Evolutionary conservation across 2,797 vertebrate genomes (phyloP).

Genomic region (Dendrocincla fuliginosa): DNA sequence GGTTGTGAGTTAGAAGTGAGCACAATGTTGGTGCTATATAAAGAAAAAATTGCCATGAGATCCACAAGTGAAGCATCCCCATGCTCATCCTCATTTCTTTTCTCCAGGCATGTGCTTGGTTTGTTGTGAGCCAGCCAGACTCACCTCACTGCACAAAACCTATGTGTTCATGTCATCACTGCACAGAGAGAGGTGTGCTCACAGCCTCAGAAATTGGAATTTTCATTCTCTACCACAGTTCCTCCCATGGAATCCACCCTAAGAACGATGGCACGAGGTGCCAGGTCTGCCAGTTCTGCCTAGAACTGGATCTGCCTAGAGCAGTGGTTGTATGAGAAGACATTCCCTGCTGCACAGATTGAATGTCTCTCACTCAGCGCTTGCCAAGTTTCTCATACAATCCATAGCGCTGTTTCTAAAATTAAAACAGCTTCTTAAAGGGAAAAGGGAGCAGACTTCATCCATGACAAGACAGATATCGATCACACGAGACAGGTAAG

Average conservation of each 20-base stretch:
- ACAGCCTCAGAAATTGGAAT: fast-evolving
- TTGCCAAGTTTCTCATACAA: not conserved
- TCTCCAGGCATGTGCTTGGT: not conserved
- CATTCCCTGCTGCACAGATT: not conserved
- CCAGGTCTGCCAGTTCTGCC: not conserved
- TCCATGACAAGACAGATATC: not conserved
- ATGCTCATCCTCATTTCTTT: not conserved
- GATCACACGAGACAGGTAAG: not conserved
- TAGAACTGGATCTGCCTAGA: not conserved
- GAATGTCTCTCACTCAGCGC: not conserved
- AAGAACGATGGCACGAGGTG: fast-evolving
- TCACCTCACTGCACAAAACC: not conserved
- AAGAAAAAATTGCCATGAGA: not conserved
- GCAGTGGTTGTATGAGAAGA: not conserved
- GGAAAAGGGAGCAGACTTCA: not conserved
- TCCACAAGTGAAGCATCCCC: too few species aligned
- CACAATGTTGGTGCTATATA: not conserved
- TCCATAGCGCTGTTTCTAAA: not conserved
- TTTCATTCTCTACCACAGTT: not conserved
- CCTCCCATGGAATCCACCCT: fast-evolving
- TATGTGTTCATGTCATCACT: fast-evolving
- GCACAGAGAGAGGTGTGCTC: not conserved
- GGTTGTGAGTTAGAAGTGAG: not conserved
- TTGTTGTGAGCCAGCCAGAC: not conserved
- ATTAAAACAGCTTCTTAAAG: not conserved